phyloP scores from a whole-genome alignment of 2,797 vertebrate genomes.

The Lacerta bilineata region DNA sequence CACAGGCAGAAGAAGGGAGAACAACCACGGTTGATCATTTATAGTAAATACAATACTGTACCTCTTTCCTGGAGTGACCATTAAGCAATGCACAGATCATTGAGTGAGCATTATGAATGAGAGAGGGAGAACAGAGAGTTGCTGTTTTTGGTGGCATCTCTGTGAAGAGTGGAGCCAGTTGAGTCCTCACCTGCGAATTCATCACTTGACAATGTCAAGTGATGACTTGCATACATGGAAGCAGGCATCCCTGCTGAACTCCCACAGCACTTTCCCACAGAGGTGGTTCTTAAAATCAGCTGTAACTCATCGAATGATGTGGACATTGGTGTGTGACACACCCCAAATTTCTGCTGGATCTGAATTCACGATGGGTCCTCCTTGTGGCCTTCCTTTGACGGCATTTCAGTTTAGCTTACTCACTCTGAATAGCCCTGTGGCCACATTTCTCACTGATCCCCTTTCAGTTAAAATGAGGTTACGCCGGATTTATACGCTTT shows the following conservation, averaged over 20 bases:
- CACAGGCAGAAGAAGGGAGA: neutral
- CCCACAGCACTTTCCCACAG: neutral
- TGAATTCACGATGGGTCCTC: constrained; percentile 14
- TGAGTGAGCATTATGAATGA: neutral
- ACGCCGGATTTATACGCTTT: constrained; percentile 40
- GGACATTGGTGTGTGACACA: neutral
- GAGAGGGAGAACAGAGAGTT: neutral
- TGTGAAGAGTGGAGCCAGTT: neutral
- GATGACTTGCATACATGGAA: neutral
- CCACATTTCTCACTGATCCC: neutral
- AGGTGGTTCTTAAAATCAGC: neutral
- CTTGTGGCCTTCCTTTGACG: constrained; percentile 22
- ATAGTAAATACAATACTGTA: neutral
- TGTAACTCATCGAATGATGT: neutral
- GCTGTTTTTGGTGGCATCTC: neutral
- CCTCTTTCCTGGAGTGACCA: neutral
- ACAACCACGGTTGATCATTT: neutral
- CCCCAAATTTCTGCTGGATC: neutral
- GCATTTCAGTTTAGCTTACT: neutral
- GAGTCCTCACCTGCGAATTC: neutral
- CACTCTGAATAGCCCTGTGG: neutral
- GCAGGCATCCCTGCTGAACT: neutral
- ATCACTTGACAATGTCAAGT: neutral
- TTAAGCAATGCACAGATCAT: neutral
- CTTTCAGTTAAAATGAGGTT: constrained; percentile 52